phyloP scores from a whole-genome alignment of 2,113 vertebrate species.

The Agapornis roseicollis region DNA sequence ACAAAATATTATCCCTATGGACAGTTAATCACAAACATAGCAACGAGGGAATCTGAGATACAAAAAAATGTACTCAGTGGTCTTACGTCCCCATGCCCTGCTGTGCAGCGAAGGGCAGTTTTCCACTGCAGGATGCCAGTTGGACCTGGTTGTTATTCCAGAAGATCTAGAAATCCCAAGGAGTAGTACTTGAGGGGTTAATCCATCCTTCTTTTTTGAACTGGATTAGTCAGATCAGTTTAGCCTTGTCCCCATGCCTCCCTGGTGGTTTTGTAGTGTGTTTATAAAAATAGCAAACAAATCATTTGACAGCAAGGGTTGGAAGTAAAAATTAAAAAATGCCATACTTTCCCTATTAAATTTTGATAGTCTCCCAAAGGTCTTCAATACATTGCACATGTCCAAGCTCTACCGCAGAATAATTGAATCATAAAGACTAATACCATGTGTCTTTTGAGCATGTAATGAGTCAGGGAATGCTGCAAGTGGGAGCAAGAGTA shows the following conservation, averaged over 20 bases:
- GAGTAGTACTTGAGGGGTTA: background rate
- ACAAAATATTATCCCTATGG: background rate
- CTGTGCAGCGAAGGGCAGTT: background rate
- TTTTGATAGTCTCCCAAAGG: slow-evolving; percentile 65
- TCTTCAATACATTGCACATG: slow-evolving; percentile 33
- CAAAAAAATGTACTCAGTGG: background rate
- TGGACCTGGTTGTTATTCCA: background rate
- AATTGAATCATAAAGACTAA: slow-evolving; percentile 50
- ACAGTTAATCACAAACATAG: background rate
- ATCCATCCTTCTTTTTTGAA: background rate
- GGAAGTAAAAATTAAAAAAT: slow-evolving; percentile 31
- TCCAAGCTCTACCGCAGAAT: slow-evolving; percentile 62
- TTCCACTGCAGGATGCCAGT: background rate
- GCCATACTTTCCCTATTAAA: slow-evolving; percentile 63
- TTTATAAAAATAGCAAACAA: slow-evolving; percentile 62
- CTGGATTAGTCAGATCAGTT: background rate
- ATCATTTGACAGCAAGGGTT: slow-evolving; percentile 43
- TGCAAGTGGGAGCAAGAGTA: background rate
- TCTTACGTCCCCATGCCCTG: background rate
- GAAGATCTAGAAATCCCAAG: background rate
- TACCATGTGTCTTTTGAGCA: background rate
- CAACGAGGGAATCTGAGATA: background rate
- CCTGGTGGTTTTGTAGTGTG: background rate
- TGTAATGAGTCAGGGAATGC: background rate
- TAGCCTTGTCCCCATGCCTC: slow-evolving; percentile 12